A percentile compares a stretch with the other conserved stretches of the same genome.
Conservation (phyloP, 2,113 vertebrate species). For the Leptobrachium leishanense region DNA sequence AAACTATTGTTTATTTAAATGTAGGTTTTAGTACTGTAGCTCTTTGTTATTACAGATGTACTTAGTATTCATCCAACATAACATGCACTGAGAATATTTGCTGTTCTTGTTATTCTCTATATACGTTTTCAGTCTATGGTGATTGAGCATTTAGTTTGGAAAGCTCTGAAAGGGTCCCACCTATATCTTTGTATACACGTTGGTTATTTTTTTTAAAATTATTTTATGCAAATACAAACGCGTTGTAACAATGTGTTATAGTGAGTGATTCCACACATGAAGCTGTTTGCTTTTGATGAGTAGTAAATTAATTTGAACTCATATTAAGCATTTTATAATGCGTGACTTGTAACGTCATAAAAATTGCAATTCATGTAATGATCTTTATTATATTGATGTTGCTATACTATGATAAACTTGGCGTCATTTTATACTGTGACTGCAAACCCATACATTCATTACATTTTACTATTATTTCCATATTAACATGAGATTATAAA, state of each 20-base stretch:
- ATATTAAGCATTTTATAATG: background rate
- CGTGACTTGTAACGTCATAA: conserved; percentile 2
- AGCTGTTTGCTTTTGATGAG: background rate
- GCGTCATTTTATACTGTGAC: background rate
- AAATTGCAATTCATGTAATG: background rate
- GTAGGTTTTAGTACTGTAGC: too few species aligned
- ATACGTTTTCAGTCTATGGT: too few species aligned
- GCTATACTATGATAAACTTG: background rate
- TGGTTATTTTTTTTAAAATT: too few species aligned
- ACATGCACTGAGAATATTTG: too few species aligned
- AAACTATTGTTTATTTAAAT: too few species aligned
- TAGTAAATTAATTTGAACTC: background rate
- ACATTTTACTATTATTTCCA: conserved; percentile 5
- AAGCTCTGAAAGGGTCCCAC: too few species aligned
- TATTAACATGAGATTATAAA: background rate
- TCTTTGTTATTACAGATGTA: too few species aligned
- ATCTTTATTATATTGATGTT: background rate
- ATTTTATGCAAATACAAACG: too few species aligned
- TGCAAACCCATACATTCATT: background rate
- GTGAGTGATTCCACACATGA: background rate
- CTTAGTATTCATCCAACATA: too few species aligned
- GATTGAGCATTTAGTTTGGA: too few species aligned
- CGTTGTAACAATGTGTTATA: background rate
- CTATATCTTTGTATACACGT: too few species aligned
- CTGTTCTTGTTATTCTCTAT: too few species aligned